These are phyloP conservation scores for Nothura maculosa DNA, from an alignment of 2,797 vertebrate genomes.

Conservation along the genomic window DNA sequence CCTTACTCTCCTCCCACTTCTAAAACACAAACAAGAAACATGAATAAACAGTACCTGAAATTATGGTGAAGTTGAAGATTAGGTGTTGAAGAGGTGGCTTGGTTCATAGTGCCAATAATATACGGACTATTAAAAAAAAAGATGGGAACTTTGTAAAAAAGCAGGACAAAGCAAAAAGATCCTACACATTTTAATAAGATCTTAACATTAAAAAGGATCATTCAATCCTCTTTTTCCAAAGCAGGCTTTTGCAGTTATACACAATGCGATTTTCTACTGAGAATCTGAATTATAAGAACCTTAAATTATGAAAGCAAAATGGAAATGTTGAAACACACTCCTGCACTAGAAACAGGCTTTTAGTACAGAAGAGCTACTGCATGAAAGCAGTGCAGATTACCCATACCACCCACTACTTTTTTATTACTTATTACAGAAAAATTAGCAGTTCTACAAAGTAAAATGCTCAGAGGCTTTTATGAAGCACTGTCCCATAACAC, in stretches of 20 bases:
- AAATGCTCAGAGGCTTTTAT: neutral
- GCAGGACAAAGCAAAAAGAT: too few relatives aligned
- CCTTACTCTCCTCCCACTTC: neutral
- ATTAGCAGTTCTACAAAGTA: neutral
- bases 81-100: conserved; percentile 96
- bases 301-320: neutral
- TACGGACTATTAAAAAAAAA: conserved; percentile 84
- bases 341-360: neutral
- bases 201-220: neutral
- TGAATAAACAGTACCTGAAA: conserved; percentile 88
- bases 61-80: conserved; percentile 98
- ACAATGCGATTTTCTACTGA: neutral
- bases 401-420: neutral
- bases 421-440: neutral
- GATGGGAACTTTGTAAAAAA: neutral
- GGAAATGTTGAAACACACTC: neutral
- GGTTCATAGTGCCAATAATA: conserved; percentile 99
- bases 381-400: neutral
- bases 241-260: neutral
- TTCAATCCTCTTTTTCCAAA: neutral
- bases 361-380: neutral
- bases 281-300: neutral
- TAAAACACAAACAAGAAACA: neutral
- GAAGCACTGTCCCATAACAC: neutral
- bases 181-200: neutral